Base-by-base conservation (phyloP, 2,797 vertebrate genomes). In the Helarctos malayanus region DNA sequence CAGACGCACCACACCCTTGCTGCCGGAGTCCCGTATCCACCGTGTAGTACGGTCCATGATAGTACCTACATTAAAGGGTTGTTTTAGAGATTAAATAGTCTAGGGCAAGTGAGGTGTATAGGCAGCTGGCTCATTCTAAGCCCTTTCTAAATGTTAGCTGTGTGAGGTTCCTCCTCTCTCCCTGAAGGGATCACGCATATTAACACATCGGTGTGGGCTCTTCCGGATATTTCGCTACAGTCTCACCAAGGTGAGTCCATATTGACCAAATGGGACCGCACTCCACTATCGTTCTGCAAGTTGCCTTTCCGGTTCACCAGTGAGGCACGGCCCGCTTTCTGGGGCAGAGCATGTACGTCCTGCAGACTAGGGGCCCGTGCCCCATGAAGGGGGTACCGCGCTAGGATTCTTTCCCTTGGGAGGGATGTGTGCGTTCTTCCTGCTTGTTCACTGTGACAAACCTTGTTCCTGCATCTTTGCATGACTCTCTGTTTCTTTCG, bases 231-330 rank as follows among this genome's bases (percentile, higher is more conserved):
- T 35, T 56, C 65, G n/a, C 2, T 45, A 1, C 1, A 19, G 23
- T 38, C 11, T 38, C 18, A 21, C 47, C 14, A 7, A 52, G 6
- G 14, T 4, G 38, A 35, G 9, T 38, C 68, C 59, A 5, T 8
- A 1, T 4, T 3, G 56, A 57, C 32, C 32, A 47, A 29, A 9
- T 0, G 38, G 61, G 61, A 11, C 25, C 15, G 2, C 12, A 0
- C 1, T 4, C 0, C 0, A 5, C 0, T 0, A 0, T 9, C 5
- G 10, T 7, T 41, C 45, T 15, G 7, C 41, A 3, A 10, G 41
- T 15, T 1, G 7, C 56, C 29, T 14, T 71, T 59, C 54, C n/a
- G 12, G 27, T 29, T 41, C 54, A 3, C 6, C 5, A 2, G 14
- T 0, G 4, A 16, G 41, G 7, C 86, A 8, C 0, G 0, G 54